phyloP scores from a whole-genome alignment of 2,888 invertebrate genomes.

The Drosophila greeni region DNA sequence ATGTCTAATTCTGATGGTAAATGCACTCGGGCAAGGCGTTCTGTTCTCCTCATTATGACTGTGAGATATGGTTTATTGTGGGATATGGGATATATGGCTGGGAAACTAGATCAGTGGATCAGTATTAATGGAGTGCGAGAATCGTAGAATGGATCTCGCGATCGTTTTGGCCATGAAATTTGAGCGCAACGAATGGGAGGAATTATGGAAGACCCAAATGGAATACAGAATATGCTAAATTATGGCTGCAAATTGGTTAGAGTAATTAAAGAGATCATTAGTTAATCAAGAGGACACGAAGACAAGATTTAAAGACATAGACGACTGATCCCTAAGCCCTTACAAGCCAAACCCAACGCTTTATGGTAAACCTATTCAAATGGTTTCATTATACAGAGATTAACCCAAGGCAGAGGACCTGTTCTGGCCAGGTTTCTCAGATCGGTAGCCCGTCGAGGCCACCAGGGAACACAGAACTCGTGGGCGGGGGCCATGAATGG shows the following conservation, averaged over 20 bases:
- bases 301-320: conserved; percentile 1
- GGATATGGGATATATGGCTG: background rate
- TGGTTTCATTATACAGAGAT: conserved; percentile 1
- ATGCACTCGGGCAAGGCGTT: conserved; percentile 39
- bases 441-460: conserved; percentile 22
- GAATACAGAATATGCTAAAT: background rate
- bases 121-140: conserved; percentile 32
- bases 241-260: background rate
- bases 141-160: conserved; percentile 17
- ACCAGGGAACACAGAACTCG: conserved; percentile 15
- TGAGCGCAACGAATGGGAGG: background rate
- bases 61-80: conserved; percentile 40
- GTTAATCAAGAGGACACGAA: conserved; percentile 1
- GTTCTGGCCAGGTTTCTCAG: conserved; percentile 8
- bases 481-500: conserved; percentile 8
- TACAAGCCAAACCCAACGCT: background rate
- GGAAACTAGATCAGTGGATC: conserved; percentile 32
- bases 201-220: background rate
- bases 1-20: conserved; percentile 61
- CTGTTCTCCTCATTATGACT: conserved; percentile 38
- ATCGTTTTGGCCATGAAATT: conserved; percentile 37
- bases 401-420: conserved; percentile 9
- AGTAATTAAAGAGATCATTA: background rate
- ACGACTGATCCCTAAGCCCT: background rate
- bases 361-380: conserved; percentile 14